These are phyloP conservation scores for Trematomus loennbergii DNA, from an alignment of 2,113 vertebrate genomes.

Conservation along the genomic window DNA sequence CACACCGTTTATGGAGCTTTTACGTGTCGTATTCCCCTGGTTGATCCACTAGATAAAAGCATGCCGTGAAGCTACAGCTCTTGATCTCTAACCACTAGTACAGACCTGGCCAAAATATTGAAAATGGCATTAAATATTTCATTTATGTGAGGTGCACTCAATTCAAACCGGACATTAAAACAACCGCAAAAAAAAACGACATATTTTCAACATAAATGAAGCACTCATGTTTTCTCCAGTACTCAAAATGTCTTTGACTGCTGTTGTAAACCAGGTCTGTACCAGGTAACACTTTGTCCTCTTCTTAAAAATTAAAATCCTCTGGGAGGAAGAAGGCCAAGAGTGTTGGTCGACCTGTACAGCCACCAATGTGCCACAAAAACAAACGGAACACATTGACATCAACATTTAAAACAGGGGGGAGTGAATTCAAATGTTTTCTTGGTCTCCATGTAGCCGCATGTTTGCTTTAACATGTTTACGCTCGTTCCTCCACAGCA, in stretches of 20 bases:
- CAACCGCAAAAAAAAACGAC: slow-evolving; percentile 50
- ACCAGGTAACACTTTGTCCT: slow-evolving; percentile 57
- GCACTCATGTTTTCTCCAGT: slow-evolving; percentile 60
- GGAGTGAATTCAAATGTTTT: slow-evolving; percentile 82
- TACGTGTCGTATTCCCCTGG: slow-evolving; percentile 47
- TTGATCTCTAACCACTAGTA: slow-evolving; percentile 68
- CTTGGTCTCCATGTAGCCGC: slow-evolving; percentile 67
- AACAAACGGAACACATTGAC: slow-evolving; percentile 87
- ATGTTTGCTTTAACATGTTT: slow-evolving; percentile 79
- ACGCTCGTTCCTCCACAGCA: slow-evolving; percentile 64
- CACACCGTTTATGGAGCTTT: slow-evolving; percentile 64
- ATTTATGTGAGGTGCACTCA: slow-evolving; percentile 55
- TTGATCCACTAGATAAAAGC: slow-evolving; percentile 82
- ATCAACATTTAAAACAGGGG: slow-evolving; percentile 93
- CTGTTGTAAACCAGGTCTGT: slow-evolving; percentile 65
- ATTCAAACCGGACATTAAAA: slow-evolving; percentile 54
- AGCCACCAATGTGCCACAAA: slow-evolving; percentile 82
- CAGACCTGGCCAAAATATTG: slow-evolving; percentile 61
- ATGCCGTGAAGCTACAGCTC: slow-evolving; percentile 81
- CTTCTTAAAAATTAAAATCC: slow-evolving; percentile 76
- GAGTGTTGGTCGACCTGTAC: slow-evolving; percentile 73
- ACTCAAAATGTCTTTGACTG: slow-evolving; percentile 57
- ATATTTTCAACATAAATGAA: slow-evolving; percentile 68
- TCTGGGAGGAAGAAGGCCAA: slow-evolving; percentile 65
- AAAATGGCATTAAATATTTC: slow-evolving; percentile 68